phyloP scores from a whole-genome alignment of 2,888 invertebrate species.

The Caenorhabditis wallacei region DNA sequence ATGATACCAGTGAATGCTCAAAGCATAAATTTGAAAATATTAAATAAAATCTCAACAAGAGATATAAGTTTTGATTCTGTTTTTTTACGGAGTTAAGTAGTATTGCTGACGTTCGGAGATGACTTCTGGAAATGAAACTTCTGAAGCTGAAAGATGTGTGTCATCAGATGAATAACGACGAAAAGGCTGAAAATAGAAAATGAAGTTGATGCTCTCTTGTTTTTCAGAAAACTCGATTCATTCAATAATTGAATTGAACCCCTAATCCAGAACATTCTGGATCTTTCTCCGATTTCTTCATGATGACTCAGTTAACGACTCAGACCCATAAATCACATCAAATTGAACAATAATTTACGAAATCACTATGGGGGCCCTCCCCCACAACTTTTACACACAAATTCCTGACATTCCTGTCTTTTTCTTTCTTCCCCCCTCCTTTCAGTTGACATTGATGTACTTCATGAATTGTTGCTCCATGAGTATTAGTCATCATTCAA shows the following conservation, averaged over 20 bases:
- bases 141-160: not conserved
- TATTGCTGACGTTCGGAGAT: constrained; percentile 14
- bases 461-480: constrained; percentile 13
- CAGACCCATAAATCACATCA: constrained; percentile 13
- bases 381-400: constrained; percentile 32
- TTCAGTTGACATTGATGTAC: not conserved
- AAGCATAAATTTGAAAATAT: constrained; percentile 4
- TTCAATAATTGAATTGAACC: not conserved
- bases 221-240: not conserved
- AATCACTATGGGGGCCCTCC: constrained; percentile 34
- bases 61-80: constrained; percentile 11
- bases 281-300: constrained; percentile 3
- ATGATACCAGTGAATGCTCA: constrained; percentile 3
- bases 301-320: constrained; percentile 10
- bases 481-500: constrained; percentile 34
- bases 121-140: constrained; percentile 3
- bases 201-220: not conserved
- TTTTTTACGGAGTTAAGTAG: not conserved
- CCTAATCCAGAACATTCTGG: not conserved
- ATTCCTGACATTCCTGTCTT: constrained; percentile 39
- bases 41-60: constrained; percentile 1
- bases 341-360: constrained; percentile 21
- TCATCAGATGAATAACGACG: not conserved
- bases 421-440: not conserved
- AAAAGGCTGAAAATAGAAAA: not conserved